Conservation (phyloP, 1,140 invertebrate species). For the Cydia fagiglandana region DNA sequence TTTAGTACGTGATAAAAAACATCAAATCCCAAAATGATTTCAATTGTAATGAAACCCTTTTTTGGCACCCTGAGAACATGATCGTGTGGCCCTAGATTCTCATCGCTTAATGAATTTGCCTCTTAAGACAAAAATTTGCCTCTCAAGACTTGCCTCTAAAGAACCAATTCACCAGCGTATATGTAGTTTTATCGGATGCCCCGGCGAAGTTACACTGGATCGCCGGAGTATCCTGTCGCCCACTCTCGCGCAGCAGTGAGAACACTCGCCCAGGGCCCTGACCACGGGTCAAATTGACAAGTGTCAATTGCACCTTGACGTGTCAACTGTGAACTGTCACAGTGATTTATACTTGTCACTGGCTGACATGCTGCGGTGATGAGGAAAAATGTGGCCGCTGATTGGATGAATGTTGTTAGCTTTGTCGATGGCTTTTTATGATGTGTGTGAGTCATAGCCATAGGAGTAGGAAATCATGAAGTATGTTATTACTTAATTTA, state of each 20-base stretch:
- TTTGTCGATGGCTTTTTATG: constrained; percentile 1
- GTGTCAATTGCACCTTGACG: constrained; percentile 9
- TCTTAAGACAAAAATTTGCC: too few relatives aligned
- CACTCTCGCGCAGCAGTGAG: background rate
- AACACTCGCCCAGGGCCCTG: background rate
- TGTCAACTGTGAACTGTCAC: constrained; percentile 28
- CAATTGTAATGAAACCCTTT: constrained; percentile 16
- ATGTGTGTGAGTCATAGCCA: background rate
- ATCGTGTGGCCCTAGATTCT: background rate
- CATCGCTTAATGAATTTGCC: background rate
- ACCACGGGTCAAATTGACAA: constrained; percentile 19
- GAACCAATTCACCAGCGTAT: too few relatives aligned
- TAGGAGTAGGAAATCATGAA: background rate
- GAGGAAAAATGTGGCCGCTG: constrained; percentile 27
- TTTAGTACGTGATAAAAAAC: background rate
- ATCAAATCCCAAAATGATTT: background rate
- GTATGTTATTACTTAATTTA: background rate
- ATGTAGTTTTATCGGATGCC: background rate
- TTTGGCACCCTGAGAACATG: constrained; percentile 15
- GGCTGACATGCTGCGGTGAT: background rate
- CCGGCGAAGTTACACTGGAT: background rate
- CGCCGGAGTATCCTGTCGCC: background rate
- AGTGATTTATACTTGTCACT: constrained; percentile 29
- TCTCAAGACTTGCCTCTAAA: too few relatives aligned
- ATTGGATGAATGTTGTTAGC: background rate